phyloP scores from a whole-genome alignment of 2,797 vertebrate species.

The Meda fulgida region DNA sequence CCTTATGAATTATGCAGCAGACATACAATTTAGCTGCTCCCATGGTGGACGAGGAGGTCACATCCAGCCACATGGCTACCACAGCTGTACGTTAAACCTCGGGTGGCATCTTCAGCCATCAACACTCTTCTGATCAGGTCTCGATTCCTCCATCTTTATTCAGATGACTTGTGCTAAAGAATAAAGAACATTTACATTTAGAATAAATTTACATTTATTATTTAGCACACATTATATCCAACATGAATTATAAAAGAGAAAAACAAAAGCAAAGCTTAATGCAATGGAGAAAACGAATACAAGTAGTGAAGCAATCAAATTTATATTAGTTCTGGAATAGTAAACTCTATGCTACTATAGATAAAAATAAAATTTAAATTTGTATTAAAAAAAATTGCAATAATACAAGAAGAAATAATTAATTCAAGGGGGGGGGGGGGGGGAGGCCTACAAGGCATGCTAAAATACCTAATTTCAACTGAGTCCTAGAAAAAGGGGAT shows the following conservation, averaged over 20 bases:
- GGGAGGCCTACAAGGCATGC: neutral
- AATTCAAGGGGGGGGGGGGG: neutral
- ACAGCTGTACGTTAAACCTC: conserved; percentile 25
- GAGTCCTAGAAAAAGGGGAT: conserved; percentile 1
- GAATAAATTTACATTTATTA: too few species aligned
- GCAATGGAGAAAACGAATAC: neutral
- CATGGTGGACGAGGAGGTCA: conserved; percentile 52
- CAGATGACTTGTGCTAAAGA: neutral
- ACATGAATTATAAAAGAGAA: neutral
- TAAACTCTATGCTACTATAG: neutral
- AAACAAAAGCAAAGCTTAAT: neutral
- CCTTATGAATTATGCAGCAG: conserved; percentile 61
- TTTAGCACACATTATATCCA: neutral
- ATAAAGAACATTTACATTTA: neutral
- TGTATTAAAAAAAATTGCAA: neutral
- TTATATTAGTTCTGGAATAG: neutral
- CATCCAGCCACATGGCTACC: conserved; percentile 42
- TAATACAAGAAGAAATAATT: neutral
- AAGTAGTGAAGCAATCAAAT: neutral
- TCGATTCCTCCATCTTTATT: conserved; percentile 30
- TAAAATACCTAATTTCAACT: neutral
- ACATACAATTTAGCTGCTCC: conserved; percentile 56
- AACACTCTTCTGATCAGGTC: neutral
- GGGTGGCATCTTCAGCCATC: conserved; percentile 41
- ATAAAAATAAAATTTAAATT: neutral